Evolutionary conservation across 2,888 invertebrate genomes (phyloP).

Genomic region (Microchrysa polita): DNA sequence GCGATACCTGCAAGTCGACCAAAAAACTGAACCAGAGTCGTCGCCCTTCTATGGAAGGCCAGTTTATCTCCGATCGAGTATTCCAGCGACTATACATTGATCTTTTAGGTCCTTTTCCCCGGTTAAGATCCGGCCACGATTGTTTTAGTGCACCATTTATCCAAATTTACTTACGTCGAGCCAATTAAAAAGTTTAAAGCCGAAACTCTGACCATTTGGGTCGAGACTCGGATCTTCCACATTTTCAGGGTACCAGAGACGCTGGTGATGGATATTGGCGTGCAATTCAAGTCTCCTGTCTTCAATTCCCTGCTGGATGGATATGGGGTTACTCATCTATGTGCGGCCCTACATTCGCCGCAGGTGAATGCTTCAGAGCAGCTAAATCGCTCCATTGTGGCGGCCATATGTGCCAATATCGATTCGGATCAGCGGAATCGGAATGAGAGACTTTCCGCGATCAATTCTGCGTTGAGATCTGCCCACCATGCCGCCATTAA

Average conservation of each 20-base stretch:
- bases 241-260: conserved; percentile 51
- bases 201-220: neutral
- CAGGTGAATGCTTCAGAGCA: too few relatives aligned
- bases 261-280: conserved; percentile 52
- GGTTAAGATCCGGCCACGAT: neutral
- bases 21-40: neutral
- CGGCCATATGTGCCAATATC: too few relatives aligned
- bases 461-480: too few relatives aligned
- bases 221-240: conserved; percentile 47
- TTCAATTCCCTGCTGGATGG: conserved; percentile 40
- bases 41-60: neutral
- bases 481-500: too few relatives aligned
- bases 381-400: too few relatives aligned
- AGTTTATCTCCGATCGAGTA: neutral
- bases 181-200: neutral
- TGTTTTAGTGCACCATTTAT: neutral
- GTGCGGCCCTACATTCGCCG: too few relatives aligned
- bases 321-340: too few relatives aligned
- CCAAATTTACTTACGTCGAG: too few relatives aligned
- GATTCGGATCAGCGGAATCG: too few relatives aligned
- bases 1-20: conserved; percentile 12
- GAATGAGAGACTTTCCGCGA: too few relatives aligned
- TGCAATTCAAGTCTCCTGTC: conserved; percentile 48
- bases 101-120: neutral
- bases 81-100: neutral